Evolutionary conservation across 2,113 vertebrate species (phyloP), one percentile per base, ranked within the genome.

Genomic region (Seriola rivoliana): DNA sequence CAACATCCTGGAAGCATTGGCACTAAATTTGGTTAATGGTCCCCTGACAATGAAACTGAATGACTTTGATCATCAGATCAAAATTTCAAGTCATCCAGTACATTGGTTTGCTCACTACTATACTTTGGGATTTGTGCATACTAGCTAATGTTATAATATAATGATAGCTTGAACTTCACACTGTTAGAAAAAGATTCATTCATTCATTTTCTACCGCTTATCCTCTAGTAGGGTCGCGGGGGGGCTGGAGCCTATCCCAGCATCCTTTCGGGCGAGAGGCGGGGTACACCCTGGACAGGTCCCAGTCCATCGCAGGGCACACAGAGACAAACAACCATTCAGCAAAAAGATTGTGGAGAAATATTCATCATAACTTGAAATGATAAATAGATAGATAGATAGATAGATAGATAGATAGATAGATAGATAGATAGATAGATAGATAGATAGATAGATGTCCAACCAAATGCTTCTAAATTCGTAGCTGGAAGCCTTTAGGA

Each of bases 361-460:
- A 42, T 42, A 42, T 42, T 42, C 7, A 42, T 6, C 10, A 6
- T 42, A 42, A 42, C 2, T 52, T 52, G 16, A 52, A 52, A 21
- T 1, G 70, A 63, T 5, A 23, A n/a, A n/a, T 36, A 36, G 34
- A 36, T 36, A 36, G 34, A 36, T 36, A 36, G 34, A 36, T 36
- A 36, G 34, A 36, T 36, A 36, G 34, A 36, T 36, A 36, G 34
- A 36, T 36, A 54, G 46, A 64, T 17, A 21, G 63, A 77, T 32
- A 55, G 48, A 65, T 32, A n/a, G 75, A 68, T 8, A 44, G 75
- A n/a, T 10, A 38, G 54, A 60, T 13, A 25, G 63, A 34, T 32
- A 13, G 63, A 50, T 17, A 68, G 23, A 58, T 11, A 23, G 25
- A 68, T 16, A 64, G 23, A 11, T 7, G 7, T n/a, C 10, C 40